Conservation (phyloP, 2,797 vertebrate species). For the Hapalemur alaotrensis region DNA sequence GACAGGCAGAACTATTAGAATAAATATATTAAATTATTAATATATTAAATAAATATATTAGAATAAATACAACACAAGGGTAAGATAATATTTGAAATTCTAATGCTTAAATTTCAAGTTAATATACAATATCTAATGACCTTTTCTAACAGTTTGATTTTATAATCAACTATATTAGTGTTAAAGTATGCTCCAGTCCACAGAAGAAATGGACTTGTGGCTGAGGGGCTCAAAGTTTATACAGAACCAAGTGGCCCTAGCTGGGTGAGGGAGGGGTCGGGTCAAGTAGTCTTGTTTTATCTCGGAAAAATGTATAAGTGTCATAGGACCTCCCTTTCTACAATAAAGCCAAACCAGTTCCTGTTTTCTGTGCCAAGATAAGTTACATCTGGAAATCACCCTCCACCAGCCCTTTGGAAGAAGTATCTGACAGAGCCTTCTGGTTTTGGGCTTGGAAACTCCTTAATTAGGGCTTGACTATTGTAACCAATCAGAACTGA, state of each 20-base stretch:
- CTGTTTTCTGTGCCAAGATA: neutral
- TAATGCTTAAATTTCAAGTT: neutral
- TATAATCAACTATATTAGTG: neutral
- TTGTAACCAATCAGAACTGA: neutral
- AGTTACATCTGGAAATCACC: neutral
- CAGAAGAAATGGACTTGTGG: neutral
- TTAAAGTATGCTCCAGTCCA: neutral
- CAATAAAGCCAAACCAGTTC: no score
- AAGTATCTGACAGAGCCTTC: neutral
- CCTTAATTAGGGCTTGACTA: no score
- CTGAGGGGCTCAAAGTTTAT: no score
- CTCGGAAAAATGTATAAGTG: neutral
- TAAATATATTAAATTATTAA: neutral
- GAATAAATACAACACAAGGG: neutral
- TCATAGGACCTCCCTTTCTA: neutral
- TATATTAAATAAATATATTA: neutral
- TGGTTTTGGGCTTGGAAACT: neutral
- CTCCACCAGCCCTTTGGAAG: neutral
- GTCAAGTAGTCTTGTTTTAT: neutral
- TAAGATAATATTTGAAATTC: neutral
- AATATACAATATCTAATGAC: neutral
- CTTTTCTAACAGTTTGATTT: neutral
- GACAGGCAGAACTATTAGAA: neutral
- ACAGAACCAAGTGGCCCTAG: neutral
- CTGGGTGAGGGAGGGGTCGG: neutral